Evolutionary conservation across 2,888 invertebrate species (phyloP).

Genomic region (Ctena decussata): DNA sequence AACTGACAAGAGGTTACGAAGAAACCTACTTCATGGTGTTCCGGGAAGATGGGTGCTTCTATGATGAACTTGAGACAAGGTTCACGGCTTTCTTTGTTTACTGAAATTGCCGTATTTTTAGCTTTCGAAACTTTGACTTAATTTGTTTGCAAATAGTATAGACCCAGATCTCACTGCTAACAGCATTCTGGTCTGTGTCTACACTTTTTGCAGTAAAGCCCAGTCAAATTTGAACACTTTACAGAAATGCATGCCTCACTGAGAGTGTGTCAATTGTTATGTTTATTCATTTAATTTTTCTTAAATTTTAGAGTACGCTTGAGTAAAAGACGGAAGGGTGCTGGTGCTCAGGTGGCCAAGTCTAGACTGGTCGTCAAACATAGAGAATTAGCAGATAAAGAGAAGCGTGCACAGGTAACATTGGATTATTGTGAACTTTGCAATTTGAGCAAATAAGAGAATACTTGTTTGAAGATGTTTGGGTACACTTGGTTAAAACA

Average conservation of each 20-base stretch:
- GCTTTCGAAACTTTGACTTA: too few relatives aligned
- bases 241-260: too few relatives aligned
- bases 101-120: too few relatives aligned
- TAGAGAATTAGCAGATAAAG: slow-evolving; percentile 93
- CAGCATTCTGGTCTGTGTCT: too few relatives aligned
- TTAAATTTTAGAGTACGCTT: slow-evolving; percentile 92
- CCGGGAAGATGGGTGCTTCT: slow-evolving; percentile 96
- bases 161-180: too few relatives aligned
- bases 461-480: too few relatives aligned
- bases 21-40: slow-evolving; percentile 99
- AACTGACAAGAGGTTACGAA: slow-evolving; percentile 97
- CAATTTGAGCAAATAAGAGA: too few relatives aligned
- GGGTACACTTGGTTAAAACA: too few relatives aligned
- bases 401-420: slow-evolving; percentile 93
- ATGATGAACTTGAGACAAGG: slow-evolving; percentile 97
- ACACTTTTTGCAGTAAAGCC: too few relatives aligned
- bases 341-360: slow-evolving; percentile 88
- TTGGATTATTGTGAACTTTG: too few relatives aligned
- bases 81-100: slow-evolving; percentile 58
- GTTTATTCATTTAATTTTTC: background rate
- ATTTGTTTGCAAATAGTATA: too few relatives aligned
- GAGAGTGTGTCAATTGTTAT: background rate
- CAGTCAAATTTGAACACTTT: too few relatives aligned
- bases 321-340: slow-evolving; percentile 95
- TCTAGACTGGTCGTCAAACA: slow-evolving; percentile 96